Base-by-base conservation (phyloP, 2,113 vertebrate species). In the Poecilia latipinna region DNA sequence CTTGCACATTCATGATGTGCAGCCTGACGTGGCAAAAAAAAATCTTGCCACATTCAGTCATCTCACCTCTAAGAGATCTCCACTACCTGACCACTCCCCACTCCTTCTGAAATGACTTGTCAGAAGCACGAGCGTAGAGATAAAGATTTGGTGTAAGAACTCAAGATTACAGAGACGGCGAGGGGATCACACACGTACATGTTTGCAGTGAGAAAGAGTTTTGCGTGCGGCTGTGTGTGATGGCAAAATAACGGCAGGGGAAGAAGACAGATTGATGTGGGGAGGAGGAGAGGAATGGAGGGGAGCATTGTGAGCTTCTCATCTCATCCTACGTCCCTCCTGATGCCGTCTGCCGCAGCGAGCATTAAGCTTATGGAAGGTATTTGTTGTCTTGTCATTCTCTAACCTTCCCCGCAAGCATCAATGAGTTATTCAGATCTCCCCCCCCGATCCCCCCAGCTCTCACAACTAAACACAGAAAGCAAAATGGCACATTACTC, bases 221-320 rank as follows among this genome's bases (percentile, higher is more conserved):
- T 69, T 83, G 37, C 81, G 77, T 70, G 80, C 24, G 72, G 78
- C 39, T 79, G 68, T 22, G 61, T 75, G 70, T 82, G 78, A 83
- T 54, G 73, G 78, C 75, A 72, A 82, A 77, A 73, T 82, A 79
- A 83, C 77, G 26, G 79, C 57, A 62, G 51, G 24, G 54, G 82
- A 75, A 31, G 74, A 71, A 75, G 80, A 80, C 61, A 39, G 77
- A 72, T 69, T 82, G 74, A 85, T 75, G 79, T 37, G 57, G 68
- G 75, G 39, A 42, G 39, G 39, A 42, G 79, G 80, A 78, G 69
- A 76, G 84, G 61, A 70, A 74, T 65, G 68, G 84, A 84, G 73
- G 84, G 76, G 61, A 74, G 81, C 81, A 90, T 90, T 88, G 71
- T 67, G 70, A 83, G 68, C 78, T 78, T 82, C 87, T 88, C 74